Evolutionary conservation across 2,888 invertebrate genomes (phyloP), one percentile per base, ranked within the genome.

Genomic region (Cryptops parisi): DNA sequence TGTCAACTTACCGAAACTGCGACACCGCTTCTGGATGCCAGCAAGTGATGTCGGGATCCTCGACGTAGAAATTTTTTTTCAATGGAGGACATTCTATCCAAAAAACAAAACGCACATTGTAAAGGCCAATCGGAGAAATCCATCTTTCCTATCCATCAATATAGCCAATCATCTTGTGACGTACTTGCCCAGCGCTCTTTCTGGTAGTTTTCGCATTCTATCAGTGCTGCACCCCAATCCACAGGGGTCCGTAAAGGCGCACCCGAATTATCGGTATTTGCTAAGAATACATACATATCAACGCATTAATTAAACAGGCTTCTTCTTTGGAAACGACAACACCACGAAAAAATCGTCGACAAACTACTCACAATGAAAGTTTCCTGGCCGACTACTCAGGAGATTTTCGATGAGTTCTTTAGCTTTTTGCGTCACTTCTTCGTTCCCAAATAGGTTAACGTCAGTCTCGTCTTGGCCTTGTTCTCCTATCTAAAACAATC

Each of bases 41-140:
- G 3, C 74, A 73, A 2, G 79, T 70, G 1, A 93, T 79, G 45
- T 71, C 74, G 0, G 80, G 77, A 62, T 81, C 77, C 72, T 93
- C 91, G 50, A 75, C 68, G 63, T 94, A 94, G 64, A 93, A 90
- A 59, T 84, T 70, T 69, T 93, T 93, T 0, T 75, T 70, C 17
- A 93, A 74, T 2, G 76, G 72, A 0, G 83, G 81, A 22, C 78
- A 71, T 56, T 76, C 54, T 54, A 27, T n/a, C 27, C 24, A 45
- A 49, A 58, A 54, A 22, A 33, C 33, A 33, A 33, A 33, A 9
- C 6, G 6, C 9, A 33, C 6, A 33, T 33, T 9, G 33, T 9
- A 33, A 33, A 33, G 15, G 15, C 6, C 6, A 9, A 33, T 33
- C 15, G 15, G 9, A 33, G 6, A 9, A 9, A 33, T 33, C 6